Base-by-base conservation (phyloP, 2,113 vertebrate species). In the Stigmatopora argus region DNA sequence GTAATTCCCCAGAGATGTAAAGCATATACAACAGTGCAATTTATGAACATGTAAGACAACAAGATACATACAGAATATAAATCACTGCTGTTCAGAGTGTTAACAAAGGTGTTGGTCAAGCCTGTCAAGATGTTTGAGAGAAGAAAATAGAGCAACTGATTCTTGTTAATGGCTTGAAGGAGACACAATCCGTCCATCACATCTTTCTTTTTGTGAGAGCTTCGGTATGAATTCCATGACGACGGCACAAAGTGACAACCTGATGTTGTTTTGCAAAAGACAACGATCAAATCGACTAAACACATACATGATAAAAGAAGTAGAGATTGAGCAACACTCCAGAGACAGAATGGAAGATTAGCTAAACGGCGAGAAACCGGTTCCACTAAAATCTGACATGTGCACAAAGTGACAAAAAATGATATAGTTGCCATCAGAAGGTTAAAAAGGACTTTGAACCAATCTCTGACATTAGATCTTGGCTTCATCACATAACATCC, bases 121-220 rank as follows among this genome's bases (percentile, higher is more conserved):
- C 95, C 97, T 11, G 97, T 99, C 86, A 93, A 88, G 51, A 98
- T 1, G 62, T 98, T 99, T 1, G 94, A 93, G 0, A 96, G 78
- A 79, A 98, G 79, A 85, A 99, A 99, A 78, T 94, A 97, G 0
- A 93, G 31, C 61, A 99, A 73, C 58, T 98, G 96, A 60, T 98
- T 98, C 88, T 91, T 93, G 84, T 91, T 94, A 57, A 99, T 83
- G n/a, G 95, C 94, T 52, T 90, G 91, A 65, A 98, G 78, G 21
- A 99, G 87, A 77, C 97, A 99, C 1, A 64, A 4, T 48, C 65
- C 77, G 0, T 76, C 52, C 15, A 79, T 47, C 41, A 75, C 69
- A 60, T 13, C 0, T 0, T 1, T 23, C 26, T 85, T 75, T 66
- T 61, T 67, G 4, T 56, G 58, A 31, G 58, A 65, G 1, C 15